Percentiles rank a stretch among this genome's conserved stretches.
Conservation (phyloP, 2,888 invertebrate genomes). For the Onthophagus sagittarius region DNA sequence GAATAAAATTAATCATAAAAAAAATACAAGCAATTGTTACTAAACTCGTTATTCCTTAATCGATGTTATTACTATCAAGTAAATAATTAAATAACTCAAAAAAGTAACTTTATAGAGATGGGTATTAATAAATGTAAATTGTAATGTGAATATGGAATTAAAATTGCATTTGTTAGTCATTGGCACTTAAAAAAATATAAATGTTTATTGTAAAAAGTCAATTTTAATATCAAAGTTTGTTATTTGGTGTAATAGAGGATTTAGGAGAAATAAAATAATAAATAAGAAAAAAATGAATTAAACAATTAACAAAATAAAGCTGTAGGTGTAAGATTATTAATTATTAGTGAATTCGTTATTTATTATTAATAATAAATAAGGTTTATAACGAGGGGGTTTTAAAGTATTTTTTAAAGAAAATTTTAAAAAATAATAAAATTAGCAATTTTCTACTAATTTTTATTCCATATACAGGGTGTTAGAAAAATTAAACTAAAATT, state of each 20-base stretch:
- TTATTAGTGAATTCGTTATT: background rate
- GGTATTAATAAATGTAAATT: constrained; percentile 11
- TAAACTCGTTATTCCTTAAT: background rate
- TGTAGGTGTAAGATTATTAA: background rate
- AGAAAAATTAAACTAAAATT: no score
- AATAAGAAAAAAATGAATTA: background rate
- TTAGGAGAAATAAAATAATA: background rate
- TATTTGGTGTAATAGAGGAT: constrained; percentile 1
- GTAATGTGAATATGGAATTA: constrained; percentile 13
- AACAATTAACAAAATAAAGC: background rate
- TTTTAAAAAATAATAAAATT: no score
- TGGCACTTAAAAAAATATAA: constrained; percentile 31
- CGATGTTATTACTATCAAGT: background rate
- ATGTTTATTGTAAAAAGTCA: constrained; percentile 44
- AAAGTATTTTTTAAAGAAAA: no score
- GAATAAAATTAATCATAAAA: no score
- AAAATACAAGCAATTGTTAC: constrained; percentile 12
- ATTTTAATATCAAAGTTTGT: constrained; percentile 38
- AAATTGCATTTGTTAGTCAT: constrained; percentile 32
- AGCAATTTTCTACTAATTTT: no score
- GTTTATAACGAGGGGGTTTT: no score
- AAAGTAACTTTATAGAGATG: background rate
- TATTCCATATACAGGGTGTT: no score
- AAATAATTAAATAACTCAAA: background rate
- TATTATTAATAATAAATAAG: no score